These are phyloP conservation scores for Myotis planiceps DNA, from an alignment of 2,797 vertebrate genomes.

Conservation along the genomic window DNA sequence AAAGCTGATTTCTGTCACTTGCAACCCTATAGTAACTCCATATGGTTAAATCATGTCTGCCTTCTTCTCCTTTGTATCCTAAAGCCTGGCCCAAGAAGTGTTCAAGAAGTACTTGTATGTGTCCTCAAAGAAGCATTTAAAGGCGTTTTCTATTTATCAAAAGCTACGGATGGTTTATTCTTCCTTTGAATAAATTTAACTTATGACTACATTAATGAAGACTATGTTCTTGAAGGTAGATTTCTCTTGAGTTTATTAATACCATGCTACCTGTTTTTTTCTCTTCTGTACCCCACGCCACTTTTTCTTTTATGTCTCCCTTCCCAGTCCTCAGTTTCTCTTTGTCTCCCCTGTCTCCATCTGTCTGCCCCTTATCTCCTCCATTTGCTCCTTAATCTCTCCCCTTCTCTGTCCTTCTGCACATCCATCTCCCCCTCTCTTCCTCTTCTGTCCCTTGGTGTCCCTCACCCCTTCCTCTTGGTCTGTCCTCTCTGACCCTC, in stretches of 20 bases:
- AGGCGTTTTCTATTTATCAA: neutral
- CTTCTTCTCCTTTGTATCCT: neutral
- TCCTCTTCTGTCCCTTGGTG: neutral
- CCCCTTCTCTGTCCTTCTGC: neutral
- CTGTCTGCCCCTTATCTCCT: neutral
- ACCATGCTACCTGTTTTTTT: neutral
- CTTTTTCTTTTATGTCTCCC: neutral
- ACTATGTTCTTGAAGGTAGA: neutral
- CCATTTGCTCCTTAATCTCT: neutral
- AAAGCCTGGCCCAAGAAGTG: neutral
- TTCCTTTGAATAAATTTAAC: constrained; percentile 21
- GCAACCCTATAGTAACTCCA: neutral
- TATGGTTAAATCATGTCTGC: neutral
- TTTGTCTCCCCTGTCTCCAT: neutral
- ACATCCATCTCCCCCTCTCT: neutral
- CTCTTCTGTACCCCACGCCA: neutral
- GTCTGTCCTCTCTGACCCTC: neutral
- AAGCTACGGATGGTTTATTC: neutral
- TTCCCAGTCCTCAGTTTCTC: neutral
- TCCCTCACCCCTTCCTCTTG: neutral
- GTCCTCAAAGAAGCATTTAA: neutral
- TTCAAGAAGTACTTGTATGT: neutral
- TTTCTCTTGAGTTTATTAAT: neutral
- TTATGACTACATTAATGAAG: neutral
- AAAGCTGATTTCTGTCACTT: neutral